Percentiles rank a stretch among this genome's conserved stretches.
Conservation (phyloP, 2,113 vertebrate species). For the Oriolus oriolus region DNA sequence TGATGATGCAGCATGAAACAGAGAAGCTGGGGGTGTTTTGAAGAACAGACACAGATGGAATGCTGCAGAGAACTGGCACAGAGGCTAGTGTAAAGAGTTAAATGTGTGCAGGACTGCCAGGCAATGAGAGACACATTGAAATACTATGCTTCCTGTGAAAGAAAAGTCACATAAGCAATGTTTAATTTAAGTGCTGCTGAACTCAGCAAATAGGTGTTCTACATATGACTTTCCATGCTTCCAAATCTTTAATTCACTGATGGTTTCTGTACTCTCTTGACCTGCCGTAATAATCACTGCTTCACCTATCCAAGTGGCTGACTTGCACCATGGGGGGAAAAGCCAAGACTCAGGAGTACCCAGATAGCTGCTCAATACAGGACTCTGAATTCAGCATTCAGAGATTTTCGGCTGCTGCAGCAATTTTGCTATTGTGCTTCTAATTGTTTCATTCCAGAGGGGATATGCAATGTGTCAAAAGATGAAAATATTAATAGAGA, state of each 20-base stretch:
- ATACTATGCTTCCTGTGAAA: neutral
- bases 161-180: neutral
- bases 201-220: constrained; percentile 28
- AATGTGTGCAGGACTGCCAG: neutral
- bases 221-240: neutral
- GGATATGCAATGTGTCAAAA: neutral
- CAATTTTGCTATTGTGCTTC: neutral
- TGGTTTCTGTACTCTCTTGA: neutral
- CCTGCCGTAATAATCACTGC: neutral
- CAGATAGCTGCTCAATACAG: neutral
- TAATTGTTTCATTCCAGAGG: constrained; percentile 1
- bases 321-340: neutral
- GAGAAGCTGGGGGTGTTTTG: neutral
- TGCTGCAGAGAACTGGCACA: neutral
- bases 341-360: neutral
- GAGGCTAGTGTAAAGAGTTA: neutral
- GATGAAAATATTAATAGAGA: neutral
- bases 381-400: neutral
- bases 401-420: neutral
- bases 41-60: neutral
- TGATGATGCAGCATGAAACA: neutral
- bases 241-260: neutral
- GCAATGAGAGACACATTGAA: neutral
- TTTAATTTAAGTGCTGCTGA: constrained; percentile 33
- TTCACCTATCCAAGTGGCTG: neutral